phyloP scores from a whole-genome alignment of 2,113 vertebrate species.

The Plecotus auritus region DNA sequence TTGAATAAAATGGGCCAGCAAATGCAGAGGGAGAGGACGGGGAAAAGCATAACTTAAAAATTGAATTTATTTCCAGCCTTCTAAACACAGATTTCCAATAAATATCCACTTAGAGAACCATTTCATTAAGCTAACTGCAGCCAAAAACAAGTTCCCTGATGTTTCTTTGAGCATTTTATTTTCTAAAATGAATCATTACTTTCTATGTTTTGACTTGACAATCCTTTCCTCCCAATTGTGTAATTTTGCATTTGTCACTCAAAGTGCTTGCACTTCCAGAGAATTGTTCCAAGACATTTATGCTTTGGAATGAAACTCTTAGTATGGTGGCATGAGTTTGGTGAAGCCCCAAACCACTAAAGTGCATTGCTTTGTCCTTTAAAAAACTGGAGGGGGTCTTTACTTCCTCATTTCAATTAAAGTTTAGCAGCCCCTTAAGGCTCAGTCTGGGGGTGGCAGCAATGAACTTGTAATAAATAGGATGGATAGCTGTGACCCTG shows the following conservation, averaged over 20 bases:
- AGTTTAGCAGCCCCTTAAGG: constrained; percentile 53
- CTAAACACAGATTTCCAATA: constrained; percentile 66
- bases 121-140: constrained; percentile 66
- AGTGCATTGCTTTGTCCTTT: constrained; percentile 20
- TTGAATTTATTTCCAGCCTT: constrained; percentile 54
- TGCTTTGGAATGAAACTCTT: constrained; percentile 51
- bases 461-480: constrained; percentile 53
- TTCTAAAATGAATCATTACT: constrained; percentile 59
- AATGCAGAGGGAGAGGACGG: constrained; percentile 28
- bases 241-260: constrained; percentile 68
- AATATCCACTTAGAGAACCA: constrained; percentile 68
- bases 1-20: constrained; percentile 53
- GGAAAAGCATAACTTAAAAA: constrained; percentile 51
- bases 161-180: constrained; percentile 68
- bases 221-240: constrained; percentile 27
- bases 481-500: neutral
- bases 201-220: constrained; percentile 56
- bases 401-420: constrained; percentile 37
- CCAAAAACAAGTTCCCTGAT: constrained; percentile 54
- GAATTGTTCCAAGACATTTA: constrained; percentile 47
- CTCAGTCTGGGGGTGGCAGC: neutral
- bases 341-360: neutral
- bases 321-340: neutral
- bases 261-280: constrained; percentile 53
- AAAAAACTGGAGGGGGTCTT: constrained; percentile 13